Evolutionary conservation across 2,113 vertebrate species (phyloP).

Genomic region (Periophthalmodon schlosseri): DNA sequence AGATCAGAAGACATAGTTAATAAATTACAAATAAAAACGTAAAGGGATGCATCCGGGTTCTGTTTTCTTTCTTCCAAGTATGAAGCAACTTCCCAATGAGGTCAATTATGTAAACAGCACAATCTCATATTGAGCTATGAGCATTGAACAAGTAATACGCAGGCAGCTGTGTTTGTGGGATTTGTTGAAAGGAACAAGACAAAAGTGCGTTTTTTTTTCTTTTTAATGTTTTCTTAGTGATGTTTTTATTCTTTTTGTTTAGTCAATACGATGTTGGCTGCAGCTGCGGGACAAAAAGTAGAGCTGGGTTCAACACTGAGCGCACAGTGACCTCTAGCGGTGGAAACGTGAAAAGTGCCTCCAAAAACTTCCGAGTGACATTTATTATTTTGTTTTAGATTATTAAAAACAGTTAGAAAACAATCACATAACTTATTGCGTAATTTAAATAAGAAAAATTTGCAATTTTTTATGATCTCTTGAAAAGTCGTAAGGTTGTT

Average conservation of each 20-base stretch:
- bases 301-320: slow-evolving; percentile 16
- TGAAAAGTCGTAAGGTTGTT: no score
- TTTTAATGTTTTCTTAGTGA: background rate
- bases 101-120: background rate
- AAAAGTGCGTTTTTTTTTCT: background rate
- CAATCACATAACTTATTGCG: no score
- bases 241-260: background rate
- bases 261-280: background rate
- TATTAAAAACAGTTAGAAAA: no score
- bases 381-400: no score
- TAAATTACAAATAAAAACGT: slow-evolving; percentile 15
- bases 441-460: no score
- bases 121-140: background rate
- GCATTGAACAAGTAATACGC: background rate
- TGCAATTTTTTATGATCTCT: no score
- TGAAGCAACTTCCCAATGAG: no score
- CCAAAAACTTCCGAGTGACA: no score
- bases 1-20: slow-evolving; percentile 6
- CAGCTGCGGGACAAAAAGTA: background rate
- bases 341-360: background rate
- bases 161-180: background rate
- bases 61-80: slow-evolving; percentile 7
- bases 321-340: slow-evolving; percentile 62
- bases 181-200: background rate
- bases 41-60: slow-evolving; percentile 3